Percentiles rank a stretch among this genome's conserved stretches.
Conservation (phyloP, 2,888 invertebrate genomes). For the Galeruca laticollis region DNA sequence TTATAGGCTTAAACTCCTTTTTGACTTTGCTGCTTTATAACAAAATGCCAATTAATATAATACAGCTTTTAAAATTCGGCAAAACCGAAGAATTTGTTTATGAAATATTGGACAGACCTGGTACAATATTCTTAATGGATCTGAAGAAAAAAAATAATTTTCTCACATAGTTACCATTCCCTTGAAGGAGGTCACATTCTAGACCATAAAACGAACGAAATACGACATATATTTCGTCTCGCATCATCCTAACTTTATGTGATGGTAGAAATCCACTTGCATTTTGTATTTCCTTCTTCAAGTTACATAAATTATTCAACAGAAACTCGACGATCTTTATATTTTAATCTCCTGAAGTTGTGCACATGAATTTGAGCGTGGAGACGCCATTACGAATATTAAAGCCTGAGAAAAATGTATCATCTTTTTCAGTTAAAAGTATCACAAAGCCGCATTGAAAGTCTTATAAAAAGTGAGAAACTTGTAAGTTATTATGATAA, state of each 20-base stretch:
- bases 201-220: conserved; percentile 25
- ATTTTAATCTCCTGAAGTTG: conserved; percentile 33
- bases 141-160: conserved; percentile 4
- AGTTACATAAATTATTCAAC: conserved; percentile 37
- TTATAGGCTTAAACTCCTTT: too few species aligned
- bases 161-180: conserved; percentile 14
- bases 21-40: too few species aligned
- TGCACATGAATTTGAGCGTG: conserved; percentile 33
- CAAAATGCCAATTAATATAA: too few species aligned
- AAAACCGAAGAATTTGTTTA: too few species aligned
- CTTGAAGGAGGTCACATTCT: conserved; percentile 7
- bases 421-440: conserved; percentile 17
- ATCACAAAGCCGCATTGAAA: conserved; percentile 4
- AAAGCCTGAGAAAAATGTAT: conserved; percentile 29
- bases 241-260: conserved; percentile 30
- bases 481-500: background rate
- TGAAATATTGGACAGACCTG: too few species aligned
- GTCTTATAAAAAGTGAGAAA: background rate
- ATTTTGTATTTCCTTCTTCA: conserved; percentile 30
- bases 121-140: too few species aligned
- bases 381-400: conserved; percentile 37
- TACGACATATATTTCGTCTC: conserved; percentile 21
- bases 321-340: conserved; percentile 38
- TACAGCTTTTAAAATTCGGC: too few species aligned
- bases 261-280: conserved; percentile 29